Evolutionary conservation across 92 coral and sea anemone species (phyloP).

Genomic region (Porites cylindrica): DNA sequence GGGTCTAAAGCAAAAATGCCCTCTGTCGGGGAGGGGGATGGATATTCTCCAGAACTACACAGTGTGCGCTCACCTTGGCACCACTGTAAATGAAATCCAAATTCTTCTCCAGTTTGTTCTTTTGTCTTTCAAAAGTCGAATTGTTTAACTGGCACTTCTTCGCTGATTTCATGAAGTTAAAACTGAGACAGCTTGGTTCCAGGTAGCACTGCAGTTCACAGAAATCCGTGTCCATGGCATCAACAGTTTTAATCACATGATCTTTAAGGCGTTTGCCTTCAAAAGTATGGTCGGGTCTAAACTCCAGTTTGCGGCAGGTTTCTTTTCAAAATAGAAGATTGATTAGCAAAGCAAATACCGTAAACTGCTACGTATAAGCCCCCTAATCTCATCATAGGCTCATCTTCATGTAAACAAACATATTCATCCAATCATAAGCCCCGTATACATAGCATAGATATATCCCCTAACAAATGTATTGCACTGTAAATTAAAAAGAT

Average conservation of each 20-base stretch:
- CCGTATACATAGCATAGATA: too few species aligned
- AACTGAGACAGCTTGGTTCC: conserved; percentile 5
- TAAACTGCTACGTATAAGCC: too few species aligned
- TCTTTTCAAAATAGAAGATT: background rate
- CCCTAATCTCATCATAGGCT: too few species aligned
- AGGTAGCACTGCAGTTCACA: conserved; percentile 1
- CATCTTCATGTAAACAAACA: too few species aligned
- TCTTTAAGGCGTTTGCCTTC: conserved; percentile 6
- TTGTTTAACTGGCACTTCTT: conserved; percentile 12
- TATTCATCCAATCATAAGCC: too few species aligned
- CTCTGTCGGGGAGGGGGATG: too few species aligned
- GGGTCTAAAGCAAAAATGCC: too few species aligned
- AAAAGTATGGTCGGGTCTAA: background rate
- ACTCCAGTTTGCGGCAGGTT: conserved; percentile 2
- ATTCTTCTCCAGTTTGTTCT: background rate
- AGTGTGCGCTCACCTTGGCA: background rate
- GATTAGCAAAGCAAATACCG: background rate
- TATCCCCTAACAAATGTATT: too few species aligned
- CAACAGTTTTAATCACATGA: background rate
- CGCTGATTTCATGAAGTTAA: background rate
- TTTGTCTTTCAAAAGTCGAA: conserved; percentile 10
- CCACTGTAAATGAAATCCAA: background rate
- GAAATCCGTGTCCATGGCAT: background rate
- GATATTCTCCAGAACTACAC: too few species aligned
- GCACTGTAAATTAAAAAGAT: too few species aligned